These are phyloP conservation scores for Apus apus DNA, from an alignment of 2,113 vertebrate genomes.

Conservation along the genomic window DNA sequence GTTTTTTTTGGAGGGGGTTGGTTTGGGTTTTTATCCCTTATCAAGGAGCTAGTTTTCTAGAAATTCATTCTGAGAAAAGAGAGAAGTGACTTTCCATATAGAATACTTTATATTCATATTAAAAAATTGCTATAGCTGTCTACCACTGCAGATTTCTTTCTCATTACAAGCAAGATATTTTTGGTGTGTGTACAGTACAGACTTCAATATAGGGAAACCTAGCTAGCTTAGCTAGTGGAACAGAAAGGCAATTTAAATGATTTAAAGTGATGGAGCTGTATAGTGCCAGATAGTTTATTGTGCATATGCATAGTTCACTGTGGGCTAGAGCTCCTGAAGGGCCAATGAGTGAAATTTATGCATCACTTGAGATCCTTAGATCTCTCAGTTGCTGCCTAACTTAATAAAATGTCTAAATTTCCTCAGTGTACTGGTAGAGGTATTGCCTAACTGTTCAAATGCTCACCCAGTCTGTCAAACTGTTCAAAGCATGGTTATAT, in stretches of 20 bases:
- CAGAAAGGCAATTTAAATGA: slow-evolving; percentile 40
- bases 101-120: neutral
- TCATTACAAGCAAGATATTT: neutral
- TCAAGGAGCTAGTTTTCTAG: neutral
- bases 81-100: neutral
- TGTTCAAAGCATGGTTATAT: neutral
- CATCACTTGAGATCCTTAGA: neutral
- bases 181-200: neutral
- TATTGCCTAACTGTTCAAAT: neutral
- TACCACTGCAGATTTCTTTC: neutral
- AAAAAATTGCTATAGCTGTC: neutral
- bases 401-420: slow-evolving; percentile 32
- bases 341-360: slow-evolving; percentile 39
- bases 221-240: neutral
- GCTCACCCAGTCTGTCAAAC: neutral
- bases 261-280: neutral
- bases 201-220: neutral
- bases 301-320: neutral
- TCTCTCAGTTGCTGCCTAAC: neutral
- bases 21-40: neutral
- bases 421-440: neutral
- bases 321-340: neutral
- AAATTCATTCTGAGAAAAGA: neutral
- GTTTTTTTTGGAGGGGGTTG: neutral
- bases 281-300: neutral